Evolutionary conservation across 2,113 vertebrate species (phyloP).

Genomic region (Stigmatopora nigra): DNA sequence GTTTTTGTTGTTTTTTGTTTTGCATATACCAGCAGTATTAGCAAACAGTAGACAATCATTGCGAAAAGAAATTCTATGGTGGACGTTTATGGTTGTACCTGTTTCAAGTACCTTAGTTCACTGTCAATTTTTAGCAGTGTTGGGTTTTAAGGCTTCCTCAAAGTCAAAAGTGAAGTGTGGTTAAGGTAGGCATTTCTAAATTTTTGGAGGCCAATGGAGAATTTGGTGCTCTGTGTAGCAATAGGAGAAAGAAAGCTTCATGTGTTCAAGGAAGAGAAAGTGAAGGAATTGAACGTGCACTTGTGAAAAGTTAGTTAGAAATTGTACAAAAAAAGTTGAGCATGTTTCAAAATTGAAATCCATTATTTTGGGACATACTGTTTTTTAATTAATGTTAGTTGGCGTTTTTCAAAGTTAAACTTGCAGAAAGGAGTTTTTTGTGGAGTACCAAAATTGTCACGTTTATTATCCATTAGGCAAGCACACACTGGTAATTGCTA

Average conservation of each 20-base stretch:
- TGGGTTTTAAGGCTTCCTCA: slow-evolving; percentile 34
- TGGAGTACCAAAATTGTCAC: not conserved
- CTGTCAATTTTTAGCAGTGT: slow-evolving; percentile 34
- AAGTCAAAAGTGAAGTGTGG: slow-evolving; percentile 29
- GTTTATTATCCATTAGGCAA: too few species aligned
- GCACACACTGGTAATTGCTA: not conserved
- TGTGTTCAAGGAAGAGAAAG: slow-evolving; percentile 15
- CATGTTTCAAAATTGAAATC: not conserved
- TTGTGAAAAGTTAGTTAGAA: not conserved
- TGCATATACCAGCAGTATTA: slow-evolving; percentile 61
- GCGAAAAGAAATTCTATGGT: slow-evolving; percentile 30
- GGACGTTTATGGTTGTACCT: slow-evolving; percentile 21
- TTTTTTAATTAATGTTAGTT: not conserved
- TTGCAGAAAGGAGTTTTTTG: too few species aligned
- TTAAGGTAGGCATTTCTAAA: slow-evolving; percentile 20
- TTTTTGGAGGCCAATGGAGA: slow-evolving; percentile 21
- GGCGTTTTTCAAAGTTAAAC: not conserved
- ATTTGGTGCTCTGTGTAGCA: slow-evolving; percentile 7
- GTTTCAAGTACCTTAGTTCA: slow-evolving; percentile 40
- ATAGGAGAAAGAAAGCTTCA: slow-evolving; percentile 11
- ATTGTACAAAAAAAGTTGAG: not conserved
- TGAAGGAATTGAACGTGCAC: slow-evolving; percentile 2
- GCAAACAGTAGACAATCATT: slow-evolving; percentile 58
- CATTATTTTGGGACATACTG: not conserved
- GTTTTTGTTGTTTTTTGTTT: not conserved